These are phyloP conservation scores for Raja brachyura DNA, from an alignment of 2,113 vertebrate genomes.

Conservation along the genomic window DNA sequence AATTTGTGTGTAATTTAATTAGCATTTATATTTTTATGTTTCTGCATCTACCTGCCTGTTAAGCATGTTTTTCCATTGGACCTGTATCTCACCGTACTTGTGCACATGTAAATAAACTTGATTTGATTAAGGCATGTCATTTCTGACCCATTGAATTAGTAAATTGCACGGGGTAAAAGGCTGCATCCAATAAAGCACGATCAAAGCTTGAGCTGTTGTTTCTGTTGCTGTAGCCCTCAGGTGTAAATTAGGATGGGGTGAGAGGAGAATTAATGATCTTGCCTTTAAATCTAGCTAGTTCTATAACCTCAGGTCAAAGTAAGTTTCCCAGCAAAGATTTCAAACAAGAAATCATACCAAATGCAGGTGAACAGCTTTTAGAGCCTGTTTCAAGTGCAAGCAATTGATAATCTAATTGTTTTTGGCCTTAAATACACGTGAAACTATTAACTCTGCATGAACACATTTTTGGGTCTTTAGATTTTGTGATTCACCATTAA, in stretches of 20 bases:
- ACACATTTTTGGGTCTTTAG: background rate
- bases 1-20: too few species aligned
- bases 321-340: background rate
- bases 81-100: too few species aligned
- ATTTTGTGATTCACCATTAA: background rate
- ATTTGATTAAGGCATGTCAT: too few species aligned
- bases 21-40: too few species aligned
- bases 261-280: background rate
- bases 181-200: background rate
- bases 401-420: background rate
- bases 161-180: too few species aligned
- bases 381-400: background rate
- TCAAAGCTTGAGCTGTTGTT: background rate
- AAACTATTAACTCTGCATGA: background rate
- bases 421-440: background rate
- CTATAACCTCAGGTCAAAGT: background rate
- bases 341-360: too few species aligned
- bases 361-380: background rate
- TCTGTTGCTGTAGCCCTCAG: background rate
- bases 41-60: too few species aligned
- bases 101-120: too few species aligned
- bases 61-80: too few species aligned
- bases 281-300: background rate
- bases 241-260: background rate
- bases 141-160: background rate